Evolutionary conservation across 1,140 invertebrate genomes (phyloP).

Genomic region (Nomia melanderi): DNA sequence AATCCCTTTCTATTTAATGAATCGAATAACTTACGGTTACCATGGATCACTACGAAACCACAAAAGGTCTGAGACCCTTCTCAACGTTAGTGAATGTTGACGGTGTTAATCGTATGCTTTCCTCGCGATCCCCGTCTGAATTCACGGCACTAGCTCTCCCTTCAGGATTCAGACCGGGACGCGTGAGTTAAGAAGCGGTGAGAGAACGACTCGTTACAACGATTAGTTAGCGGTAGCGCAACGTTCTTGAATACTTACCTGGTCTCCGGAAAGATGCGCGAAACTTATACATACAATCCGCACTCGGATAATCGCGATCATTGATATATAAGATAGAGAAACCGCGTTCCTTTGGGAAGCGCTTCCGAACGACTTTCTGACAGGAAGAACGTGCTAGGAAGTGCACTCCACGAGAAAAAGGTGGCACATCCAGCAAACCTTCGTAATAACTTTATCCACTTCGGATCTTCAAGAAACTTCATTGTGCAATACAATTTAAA

Average conservation of each 20-base stretch:
- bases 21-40: too few species aligned
- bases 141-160: not conserved
- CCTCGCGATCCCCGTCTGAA: slow-evolving; percentile 3
- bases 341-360: not conserved
- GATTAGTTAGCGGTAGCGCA: slow-evolving; percentile 52
- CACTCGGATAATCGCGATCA: not conserved
- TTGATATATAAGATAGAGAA: too few species aligned
- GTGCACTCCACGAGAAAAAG: not conserved
- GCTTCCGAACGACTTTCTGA: not conserved
- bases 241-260: slow-evolving; percentile 48
- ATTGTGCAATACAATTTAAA: too few species aligned
- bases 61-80: not conserved
- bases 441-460: too few species aligned
- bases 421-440: too few species aligned
- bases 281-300: not conserved
- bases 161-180: not conserved
- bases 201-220: slow-evolving; percentile 49
- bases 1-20: too few species aligned
- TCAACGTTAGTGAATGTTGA: slow-evolving; percentile 23
- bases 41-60: too few species aligned
- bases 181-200: slow-evolving; percentile 37
- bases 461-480: too few species aligned
- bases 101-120: slow-evolving; percentile 35
- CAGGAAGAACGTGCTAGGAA: slow-evolving; percentile 30
- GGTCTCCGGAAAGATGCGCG: not conserved